Conservation (phyloP, 2,113 vertebrate genomes). For the Carollia perspicillata region DNA sequence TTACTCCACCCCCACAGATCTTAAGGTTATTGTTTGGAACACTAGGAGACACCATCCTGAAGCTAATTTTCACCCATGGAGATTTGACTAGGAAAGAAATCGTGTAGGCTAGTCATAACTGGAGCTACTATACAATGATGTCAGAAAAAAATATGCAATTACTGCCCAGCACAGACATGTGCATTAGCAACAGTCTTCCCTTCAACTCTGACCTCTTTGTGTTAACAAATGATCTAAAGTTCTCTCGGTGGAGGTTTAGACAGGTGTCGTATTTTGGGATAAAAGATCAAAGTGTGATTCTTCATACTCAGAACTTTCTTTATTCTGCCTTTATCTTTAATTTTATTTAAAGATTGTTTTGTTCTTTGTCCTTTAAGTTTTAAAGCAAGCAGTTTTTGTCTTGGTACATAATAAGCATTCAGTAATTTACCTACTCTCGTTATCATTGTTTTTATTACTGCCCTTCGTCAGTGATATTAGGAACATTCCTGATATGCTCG, state of each 20-base stretch:
- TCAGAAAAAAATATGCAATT: slow-evolving; percentile 1
- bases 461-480: background rate
- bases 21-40: background rate
- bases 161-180: background rate
- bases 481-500: background rate
- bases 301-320: slow-evolving; percentile 22
- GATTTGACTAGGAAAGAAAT: slow-evolving; percentile 9
- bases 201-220: background rate
- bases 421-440: background rate
- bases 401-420: background rate
- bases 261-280: background rate
- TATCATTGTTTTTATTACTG: background rate
- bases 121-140: background rate
- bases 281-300: slow-evolving; percentile 1
- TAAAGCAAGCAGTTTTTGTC: background rate
- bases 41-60: background rate
- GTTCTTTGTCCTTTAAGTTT: slow-evolving; percentile 4
- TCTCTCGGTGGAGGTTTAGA: background rate
- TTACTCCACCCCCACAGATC: background rate
- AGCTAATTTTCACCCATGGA: background rate
- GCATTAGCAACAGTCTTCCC: background rate
- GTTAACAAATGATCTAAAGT: slow-evolving; percentile 13
- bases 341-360: background rate
- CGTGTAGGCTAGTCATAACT: background rate
- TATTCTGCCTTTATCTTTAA: slow-evolving; percentile 34